Evolutionary conservation across 2,113 vertebrate species (phyloP).

Genomic region (Salminus brasiliensis): DNA sequence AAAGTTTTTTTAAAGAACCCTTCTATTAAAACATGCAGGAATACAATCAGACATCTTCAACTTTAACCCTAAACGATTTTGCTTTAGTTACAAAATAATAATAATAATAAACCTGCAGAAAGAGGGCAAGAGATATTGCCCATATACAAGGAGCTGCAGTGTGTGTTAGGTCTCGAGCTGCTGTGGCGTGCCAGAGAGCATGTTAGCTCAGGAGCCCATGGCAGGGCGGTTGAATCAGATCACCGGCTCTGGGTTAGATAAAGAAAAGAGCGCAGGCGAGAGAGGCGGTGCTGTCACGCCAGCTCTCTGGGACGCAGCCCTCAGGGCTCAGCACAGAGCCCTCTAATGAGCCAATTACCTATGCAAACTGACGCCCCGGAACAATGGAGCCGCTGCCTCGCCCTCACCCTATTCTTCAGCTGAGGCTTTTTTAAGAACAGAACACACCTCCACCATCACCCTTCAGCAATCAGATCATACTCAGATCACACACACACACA

Average conservation of each 20-base stretch:
- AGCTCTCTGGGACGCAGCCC: slow-evolving; percentile 40
- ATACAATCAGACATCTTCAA: no score
- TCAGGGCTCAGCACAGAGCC: slow-evolving; percentile 46
- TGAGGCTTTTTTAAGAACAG: neutral
- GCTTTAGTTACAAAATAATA: no score
- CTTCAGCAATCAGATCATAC: slow-evolving; percentile 13
- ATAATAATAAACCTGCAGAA: no score
- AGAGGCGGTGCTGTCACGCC: slow-evolving; percentile 53
- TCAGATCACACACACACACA: neutral
- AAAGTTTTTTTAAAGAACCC: no score
- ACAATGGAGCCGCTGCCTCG: slow-evolving; percentile 37
- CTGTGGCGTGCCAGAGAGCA: slow-evolving; percentile 5
- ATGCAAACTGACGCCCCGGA: slow-evolving; percentile 51
- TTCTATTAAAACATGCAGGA: no score
- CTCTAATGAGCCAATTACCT: slow-evolving; percentile 58
- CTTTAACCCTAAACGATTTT: no score
- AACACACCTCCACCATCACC: slow-evolving; percentile 8
- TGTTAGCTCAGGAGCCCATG: slow-evolving; percentile 17
- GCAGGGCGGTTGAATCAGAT: slow-evolving; percentile 46
- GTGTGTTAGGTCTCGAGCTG: neutral
- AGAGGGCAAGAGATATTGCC: no score
- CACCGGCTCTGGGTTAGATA: slow-evolving; percentile 44
- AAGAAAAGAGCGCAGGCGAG: slow-evolving; percentile 41
- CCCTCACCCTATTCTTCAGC: slow-evolving; percentile 7
- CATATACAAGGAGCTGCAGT: neutral